Base-by-base conservation (phyloP, 2,797 vertebrate genomes). In the Acanthiza pusilla region DNA sequence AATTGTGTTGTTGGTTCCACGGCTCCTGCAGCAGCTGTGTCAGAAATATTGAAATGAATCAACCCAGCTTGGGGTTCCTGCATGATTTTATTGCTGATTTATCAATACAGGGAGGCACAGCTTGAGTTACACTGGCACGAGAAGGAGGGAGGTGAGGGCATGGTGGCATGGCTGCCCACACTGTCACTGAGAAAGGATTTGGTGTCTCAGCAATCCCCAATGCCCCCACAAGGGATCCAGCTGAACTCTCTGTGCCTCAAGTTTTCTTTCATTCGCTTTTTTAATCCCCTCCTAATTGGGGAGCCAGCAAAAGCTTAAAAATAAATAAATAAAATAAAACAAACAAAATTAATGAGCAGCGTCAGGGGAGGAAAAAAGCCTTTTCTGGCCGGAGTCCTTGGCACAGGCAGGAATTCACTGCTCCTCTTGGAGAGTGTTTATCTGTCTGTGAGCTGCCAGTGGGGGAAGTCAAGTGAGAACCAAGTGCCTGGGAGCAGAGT, bases 1-100 rank as follows among this genome's bases (percentile, higher is more conserved):
- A 97, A 94, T 83, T 29, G 32, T 58, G 4, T 36, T 55, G 68
- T 60, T 30, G 53, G 85, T 83, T 66, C 29, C 34, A 4, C 2
- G 1, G 80, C 88, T 94, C 71, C 78, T 45, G 54, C 38, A 11
- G 48, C 29, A 25, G 42, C 72, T 34, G 50, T 90, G 93, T 97
- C 88, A 80, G 85, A 93, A 94, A 83, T 94, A 97, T 86, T 88
- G 92, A 95, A 96, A 96, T 81, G 91, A 94, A 97, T 94, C 0
- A 92, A 92, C 89, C 88, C 13, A 21, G 1, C 73, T 40, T 30
- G 85, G 94, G 84, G 62, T 90, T 92, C 78, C 95, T 86, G 34
- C 42, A 53, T 67, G 34, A 92, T 92, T 97, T 96, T 94, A 95
- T 93, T 83, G 88, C 77, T 4, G 0, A 47, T 96, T 96, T 94